Base-by-base conservation (phyloP, 2,888 invertebrate species). In the Molanna angustata region DNA sequence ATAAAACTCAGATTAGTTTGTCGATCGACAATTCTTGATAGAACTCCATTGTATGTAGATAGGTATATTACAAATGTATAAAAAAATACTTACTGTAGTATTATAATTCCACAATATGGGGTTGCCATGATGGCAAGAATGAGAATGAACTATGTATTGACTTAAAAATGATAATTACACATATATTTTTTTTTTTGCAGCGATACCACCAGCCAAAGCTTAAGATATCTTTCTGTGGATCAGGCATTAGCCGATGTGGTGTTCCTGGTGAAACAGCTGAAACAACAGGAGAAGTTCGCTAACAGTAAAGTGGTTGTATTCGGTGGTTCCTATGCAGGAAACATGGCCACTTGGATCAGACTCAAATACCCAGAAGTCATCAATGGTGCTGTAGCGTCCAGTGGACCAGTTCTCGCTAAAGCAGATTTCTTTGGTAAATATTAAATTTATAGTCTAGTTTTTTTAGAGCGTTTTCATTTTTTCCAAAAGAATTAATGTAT, bases 271-370 rank as follows among this genome's bases (percentile, higher is more conserved):
- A 61, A 66, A 31, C 40, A 58, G 33, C 57, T 49, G 61, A 65
- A 59, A 64, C 64, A 52, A 27, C 55, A 35, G 1, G 27, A 41
- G 1, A 33, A 2, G 17, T 54, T 50, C 18, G 32, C 39, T 27
- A 45, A 49, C 13, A 48, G 46, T 16, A 44, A 58, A 40, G 67
- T 70, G 1, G 62, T 73, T 32, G 69, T 74, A 19, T 69, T 74
- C 53, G 73, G 75, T 40, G 73, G 72, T 19, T 75, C 75, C 2
- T 77, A 78, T 56, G 64, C 73, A 16, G 77, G 70, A 9, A 72
- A 67, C 42, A 65, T 78, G 64, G 78, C 75, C 1, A 67, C 70
- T 14, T 78, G 78, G 78, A 63, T 69, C 13, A 65, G 73, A 54
- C 49, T 69, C 2, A 69, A 71, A 56, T 76, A 75, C 59, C 77